A percentile compares a stretch with the other conserved stretches of the same genome.
phyloP scores from a whole-genome alignment of 2,888 invertebrate genomes.

The Xylocampa areola region DNA sequence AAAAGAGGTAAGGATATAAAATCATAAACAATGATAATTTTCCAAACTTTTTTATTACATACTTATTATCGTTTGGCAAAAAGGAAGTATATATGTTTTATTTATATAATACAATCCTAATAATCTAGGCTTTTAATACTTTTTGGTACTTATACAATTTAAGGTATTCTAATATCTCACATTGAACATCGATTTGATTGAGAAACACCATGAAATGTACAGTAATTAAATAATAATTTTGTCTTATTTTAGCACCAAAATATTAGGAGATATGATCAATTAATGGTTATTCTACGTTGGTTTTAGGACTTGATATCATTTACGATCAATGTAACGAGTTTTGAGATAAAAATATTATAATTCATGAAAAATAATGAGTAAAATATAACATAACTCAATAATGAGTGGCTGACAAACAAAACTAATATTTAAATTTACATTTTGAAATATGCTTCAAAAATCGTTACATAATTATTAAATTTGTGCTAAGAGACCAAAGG shows the following conservation, averaged over 20 bases:
- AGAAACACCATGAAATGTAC: slow-evolving; percentile 59
- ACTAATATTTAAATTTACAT: neutral
- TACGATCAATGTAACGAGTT: slow-evolving; percentile 22
- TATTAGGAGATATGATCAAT: slow-evolving; percentile 74
- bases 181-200: slow-evolving; percentile 45
- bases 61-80: slow-evolving; percentile 85
- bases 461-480: slow-evolving; percentile 22
- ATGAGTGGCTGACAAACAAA: too few relatives aligned
- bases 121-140: slow-evolving; percentile 80
- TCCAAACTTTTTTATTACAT: slow-evolving; percentile 82
- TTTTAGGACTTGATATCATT: slow-evolving; percentile 19
- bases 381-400: neutral
- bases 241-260: slow-evolving; percentile 82
- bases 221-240: slow-evolving; percentile 56
- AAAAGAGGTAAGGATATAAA: neutral
- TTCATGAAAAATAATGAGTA: neutral
- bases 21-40: slow-evolving; percentile 58
- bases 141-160: slow-evolving; percentile 85
- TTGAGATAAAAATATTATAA: neutral
- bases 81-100: slow-evolving; percentile 81
- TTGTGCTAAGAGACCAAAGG: slow-evolving; percentile 51
- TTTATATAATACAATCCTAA: slow-evolving; percentile 72
- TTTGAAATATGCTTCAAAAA: slow-evolving; percentile 8
- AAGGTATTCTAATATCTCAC: slow-evolving; percentile 64
- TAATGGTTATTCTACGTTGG: slow-evolving; percentile 43